Base-by-base conservation (phyloP, 1,140 invertebrate genomes). In the Drosophila baimaii region DNA sequence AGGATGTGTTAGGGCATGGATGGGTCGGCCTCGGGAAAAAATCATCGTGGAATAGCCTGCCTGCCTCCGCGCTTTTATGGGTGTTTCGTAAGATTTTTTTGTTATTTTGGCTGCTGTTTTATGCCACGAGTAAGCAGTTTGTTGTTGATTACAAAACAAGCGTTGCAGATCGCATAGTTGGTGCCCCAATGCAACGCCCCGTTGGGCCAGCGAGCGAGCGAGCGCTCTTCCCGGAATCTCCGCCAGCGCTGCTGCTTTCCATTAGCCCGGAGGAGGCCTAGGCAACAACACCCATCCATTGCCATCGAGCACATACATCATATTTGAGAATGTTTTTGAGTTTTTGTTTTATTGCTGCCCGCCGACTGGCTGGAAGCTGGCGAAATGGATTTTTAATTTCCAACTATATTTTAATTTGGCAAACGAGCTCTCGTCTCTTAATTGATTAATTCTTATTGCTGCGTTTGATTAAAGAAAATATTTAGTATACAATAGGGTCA, bases 321-420 rank as follows among this genome's bases (percentile, higher is more conserved):
- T 71, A 44, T 55, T 39, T 39, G 13, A 19, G 33, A 47, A 55
- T 70, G 31, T 17, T 70, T 68, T 37, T 23, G 31, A 54, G 44
- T 49, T 71, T 57, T 31, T 23, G 31, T 35, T 59, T 44, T 25
- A 66, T 71, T 68, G 39, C 46, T 35, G 70, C n/a, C 21, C 27
- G 55, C 43, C 19, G 52, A 21, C 33, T 29, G 41, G 17, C 75
- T 39, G 64, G 56, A 43, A 49, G 56, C 25, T 65, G 33, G 62
- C 62, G 55, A 86, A 86, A 86, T 86, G 83, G 83, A 86, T 86
- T 83, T 86, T 86, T 79, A 88, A 86, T 86, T 88, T 88, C 66
- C 83, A 86, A 86, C 83, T 86, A 86, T 86, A 86, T 69, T 89
- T 86, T 88, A 83, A 88, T 88, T 70, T 80, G 66, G 79, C 70